A percentile compares a stretch with the other conserved stretches of the same genome.
These are phyloP conservation scores for Euschistus heros DNA, from an alignment of 1,140 invertebrate genomes.

Conservation along the genomic window DNA sequence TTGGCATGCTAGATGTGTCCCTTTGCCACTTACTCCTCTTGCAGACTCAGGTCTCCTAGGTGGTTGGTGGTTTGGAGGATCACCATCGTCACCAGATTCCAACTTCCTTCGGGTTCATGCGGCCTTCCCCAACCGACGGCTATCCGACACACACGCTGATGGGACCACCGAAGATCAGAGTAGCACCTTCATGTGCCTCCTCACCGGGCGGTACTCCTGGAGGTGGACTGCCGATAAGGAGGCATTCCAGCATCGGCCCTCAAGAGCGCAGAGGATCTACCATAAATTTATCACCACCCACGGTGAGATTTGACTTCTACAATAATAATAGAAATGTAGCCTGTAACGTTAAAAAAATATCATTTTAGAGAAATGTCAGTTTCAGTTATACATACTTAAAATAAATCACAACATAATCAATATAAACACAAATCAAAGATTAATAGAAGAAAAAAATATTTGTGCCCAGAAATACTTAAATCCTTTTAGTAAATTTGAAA, in stretches of 20 bases:
- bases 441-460: no score
- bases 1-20: slow-evolving; percentile 1
- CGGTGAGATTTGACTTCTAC: slow-evolving; percentile 47
- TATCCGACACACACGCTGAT: slow-evolving; percentile 86
- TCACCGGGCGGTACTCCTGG: slow-evolving; percentile 74
- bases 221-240: slow-evolving; percentile 62
- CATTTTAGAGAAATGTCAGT: no score
- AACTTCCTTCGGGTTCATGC: slow-evolving; percentile 76
- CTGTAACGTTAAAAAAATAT: no score
- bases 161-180: slow-evolving; percentile 66
- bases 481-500: no score
- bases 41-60: slow-evolving; percentile 50
- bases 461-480: no score
- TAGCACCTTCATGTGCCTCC: slow-evolving; percentile 73
- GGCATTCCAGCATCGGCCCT: slow-evolving; percentile 80
- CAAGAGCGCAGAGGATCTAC: slow-evolving; percentile 73
- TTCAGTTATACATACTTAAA: no score
- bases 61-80: slow-evolving; percentile 59
- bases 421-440: no score
- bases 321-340: background rate
- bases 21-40: slow-evolving; percentile 12
- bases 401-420: no score
- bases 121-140: slow-evolving; percentile 66
- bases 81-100: slow-evolving; percentile 66
- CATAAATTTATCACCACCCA: slow-evolving; percentile 74